phyloP scores from a whole-genome alignment of 2,888 invertebrate species.

The Eilema griseolum region DNA sequence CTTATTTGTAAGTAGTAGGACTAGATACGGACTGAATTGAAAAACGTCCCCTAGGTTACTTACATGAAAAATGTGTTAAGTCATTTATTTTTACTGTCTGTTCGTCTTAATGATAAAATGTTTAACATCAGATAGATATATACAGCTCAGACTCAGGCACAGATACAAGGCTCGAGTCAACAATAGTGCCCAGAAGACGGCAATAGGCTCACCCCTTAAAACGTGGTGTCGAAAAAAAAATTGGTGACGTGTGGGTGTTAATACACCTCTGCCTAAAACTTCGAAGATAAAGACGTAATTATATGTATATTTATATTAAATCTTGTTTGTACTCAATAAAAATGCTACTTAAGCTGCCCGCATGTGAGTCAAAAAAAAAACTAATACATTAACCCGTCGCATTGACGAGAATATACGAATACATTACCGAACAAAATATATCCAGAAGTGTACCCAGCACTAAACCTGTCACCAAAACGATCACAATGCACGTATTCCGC shows the following conservation, averaged over 20 bases:
- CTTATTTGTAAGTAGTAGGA: not conserved
- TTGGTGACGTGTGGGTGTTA: too few species aligned
- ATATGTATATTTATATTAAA: too few species aligned
- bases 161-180: too few species aligned
- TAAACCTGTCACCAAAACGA: not conserved
- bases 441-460: not conserved
- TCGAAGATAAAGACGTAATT: too few species aligned
- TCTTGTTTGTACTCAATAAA: not conserved
- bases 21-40: too few species aligned
- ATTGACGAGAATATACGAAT: not conserved
- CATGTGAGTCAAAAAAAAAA: not conserved
- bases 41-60: too few species aligned
- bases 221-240: too few species aligned
- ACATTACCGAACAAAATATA: not conserved
- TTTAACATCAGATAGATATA: too few species aligned
- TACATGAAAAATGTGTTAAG: not conserved
- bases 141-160: too few species aligned
- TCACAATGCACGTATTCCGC: not conserved
- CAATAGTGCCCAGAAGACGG: too few species aligned
- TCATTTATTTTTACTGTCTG: not conserved
- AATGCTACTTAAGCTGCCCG: not conserved
- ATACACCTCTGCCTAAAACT: too few species aligned
- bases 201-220: too few species aligned
- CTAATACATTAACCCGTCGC: not conserved
- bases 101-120: not conserved